These are phyloP conservation scores for Ophioninae sp. DNA, from an alignment of 2,888 invertebrate genomes.

Conservation along the genomic window DNA sequence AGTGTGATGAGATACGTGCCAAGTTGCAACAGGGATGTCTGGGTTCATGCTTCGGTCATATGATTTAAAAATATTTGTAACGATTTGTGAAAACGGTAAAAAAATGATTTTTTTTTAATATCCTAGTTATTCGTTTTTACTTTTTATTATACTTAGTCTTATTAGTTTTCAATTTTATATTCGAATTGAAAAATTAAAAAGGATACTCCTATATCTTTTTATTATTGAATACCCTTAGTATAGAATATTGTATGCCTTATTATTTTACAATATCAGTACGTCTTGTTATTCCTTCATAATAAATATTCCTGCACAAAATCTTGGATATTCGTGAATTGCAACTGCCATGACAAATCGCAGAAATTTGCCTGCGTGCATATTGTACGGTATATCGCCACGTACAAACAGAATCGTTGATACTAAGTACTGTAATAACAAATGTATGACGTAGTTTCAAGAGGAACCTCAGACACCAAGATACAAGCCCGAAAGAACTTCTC, in stretches of 20 bases:
- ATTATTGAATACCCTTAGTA: too few species aligned
- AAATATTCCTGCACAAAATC: not conserved
- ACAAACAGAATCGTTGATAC: not conserved
- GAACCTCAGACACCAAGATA: not conserved
- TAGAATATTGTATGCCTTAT: too few species aligned
- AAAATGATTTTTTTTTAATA: not conserved
- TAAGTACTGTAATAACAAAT: not conserved
- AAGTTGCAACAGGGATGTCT: slow-evolving; percentile 45
- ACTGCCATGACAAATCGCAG: not conserved
- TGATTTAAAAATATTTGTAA: slow-evolving; percentile 55
- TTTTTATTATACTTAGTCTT: too few species aligned
- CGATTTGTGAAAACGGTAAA: slow-evolving; percentile 13
- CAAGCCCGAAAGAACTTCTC: not conserved
- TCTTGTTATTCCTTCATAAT: too few species aligned
- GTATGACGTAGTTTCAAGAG: not conserved
- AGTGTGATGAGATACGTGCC: slow-evolving; percentile 44
- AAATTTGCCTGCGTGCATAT: not conserved
- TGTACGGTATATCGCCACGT: not conserved
- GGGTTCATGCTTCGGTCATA: slow-evolving; percentile 61
- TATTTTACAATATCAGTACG: too few species aligned
- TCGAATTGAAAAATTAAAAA: too few species aligned
- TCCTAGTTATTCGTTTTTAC: too few species aligned
- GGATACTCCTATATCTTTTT: too few species aligned
- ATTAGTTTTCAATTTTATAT: too few species aligned
- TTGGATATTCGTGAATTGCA: not conserved